A percentile compares a stretch with the other conserved stretches of the same genome.
These are phyloP conservation scores for Promerops cafer DNA, from an alignment of 2,113 vertebrate species.

Conservation along the genomic window DNA sequence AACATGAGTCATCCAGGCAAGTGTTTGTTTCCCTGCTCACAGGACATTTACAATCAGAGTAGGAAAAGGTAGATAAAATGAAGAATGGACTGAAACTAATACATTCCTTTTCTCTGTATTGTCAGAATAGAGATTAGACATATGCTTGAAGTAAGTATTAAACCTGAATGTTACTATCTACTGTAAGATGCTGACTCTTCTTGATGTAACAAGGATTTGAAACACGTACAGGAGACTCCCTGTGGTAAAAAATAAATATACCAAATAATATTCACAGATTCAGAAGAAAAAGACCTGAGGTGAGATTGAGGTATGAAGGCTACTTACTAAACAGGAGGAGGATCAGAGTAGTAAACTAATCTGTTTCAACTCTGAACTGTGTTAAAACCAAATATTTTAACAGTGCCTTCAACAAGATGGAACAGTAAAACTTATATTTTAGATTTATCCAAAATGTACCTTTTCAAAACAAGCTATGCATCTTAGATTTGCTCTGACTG, in stretches of 20 bases:
- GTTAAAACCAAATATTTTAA: not conserved
- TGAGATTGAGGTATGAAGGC: not conserved
- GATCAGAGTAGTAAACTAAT: not conserved
- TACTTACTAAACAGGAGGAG: not conserved
- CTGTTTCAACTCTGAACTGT: not conserved
- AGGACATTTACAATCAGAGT: not conserved
- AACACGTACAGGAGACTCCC: not conserved
- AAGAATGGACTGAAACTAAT: not conserved
- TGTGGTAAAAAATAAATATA: not conserved
- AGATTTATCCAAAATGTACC: not conserved
- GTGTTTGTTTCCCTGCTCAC: not conserved
- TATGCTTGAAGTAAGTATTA: not conserved
- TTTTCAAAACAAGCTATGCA: not conserved
- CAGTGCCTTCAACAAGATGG: not conserved
- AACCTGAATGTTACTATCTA: not conserved
- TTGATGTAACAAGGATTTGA: not conserved
- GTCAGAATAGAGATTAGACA: not conserved
- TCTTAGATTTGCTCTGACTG: not conserved
- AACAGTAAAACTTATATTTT: not conserved
- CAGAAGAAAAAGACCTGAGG: not conserved
- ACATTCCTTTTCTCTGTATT: not conserved
- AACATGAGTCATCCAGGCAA: not conserved
- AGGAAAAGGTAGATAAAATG: not conserved
- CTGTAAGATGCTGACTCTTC: not conserved
- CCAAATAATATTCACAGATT: not conserved